Evolutionary conservation across 1,140 invertebrate species (phyloP), one percentile per base, ranked within the genome.

Genomic region (Berghia stephanieae): DNA sequence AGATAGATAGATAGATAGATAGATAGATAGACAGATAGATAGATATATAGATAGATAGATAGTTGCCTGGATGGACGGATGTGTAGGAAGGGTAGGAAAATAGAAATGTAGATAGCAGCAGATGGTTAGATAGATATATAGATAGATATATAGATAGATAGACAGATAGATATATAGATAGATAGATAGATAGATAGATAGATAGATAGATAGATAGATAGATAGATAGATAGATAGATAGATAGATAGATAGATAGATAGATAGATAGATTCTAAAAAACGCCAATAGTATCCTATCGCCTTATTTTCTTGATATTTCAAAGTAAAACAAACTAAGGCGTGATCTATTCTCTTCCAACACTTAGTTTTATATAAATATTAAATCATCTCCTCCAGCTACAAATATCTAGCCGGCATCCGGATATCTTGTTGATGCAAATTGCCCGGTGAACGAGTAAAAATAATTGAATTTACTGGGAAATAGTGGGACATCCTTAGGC

Each of bases 111-210:
- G 34, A 63, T 63, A 24, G 34, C n/a, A n/a, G 27, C 18, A 63
- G 57, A 63, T 16, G 34, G 34, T 16, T 16, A 63, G 57, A 63
- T 16, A 63, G 57, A 63, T 24, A 63, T 16, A 63, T 63, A 63
- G 57, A 63, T 63, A 63, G 10, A 63, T 63, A 16, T 24, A 27
- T 16, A 63, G 27, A 63, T 8, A 63, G 18, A 63, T 31, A 63
- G 57, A 27, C 18, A 63, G 57, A 63, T 10, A 63, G 36, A 68
- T 13, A 40, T 31, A 68, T 8, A 68, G 5, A 68, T 16, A 40
- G 36, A 68, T 13, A 31, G 66, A 40, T 27, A 68, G 66, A 68
- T 27, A 68, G 66, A 68, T 27, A 68, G 66, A 68, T 13, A 68
- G 27, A 68, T 5, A 68, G 66, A 68, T 27, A 36, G 66, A 68